These are phyloP conservation scores for Rhyzopertha dominica DNA, from an alignment of 1,140 invertebrate genomes.

Conservation along the genomic window DNA sequence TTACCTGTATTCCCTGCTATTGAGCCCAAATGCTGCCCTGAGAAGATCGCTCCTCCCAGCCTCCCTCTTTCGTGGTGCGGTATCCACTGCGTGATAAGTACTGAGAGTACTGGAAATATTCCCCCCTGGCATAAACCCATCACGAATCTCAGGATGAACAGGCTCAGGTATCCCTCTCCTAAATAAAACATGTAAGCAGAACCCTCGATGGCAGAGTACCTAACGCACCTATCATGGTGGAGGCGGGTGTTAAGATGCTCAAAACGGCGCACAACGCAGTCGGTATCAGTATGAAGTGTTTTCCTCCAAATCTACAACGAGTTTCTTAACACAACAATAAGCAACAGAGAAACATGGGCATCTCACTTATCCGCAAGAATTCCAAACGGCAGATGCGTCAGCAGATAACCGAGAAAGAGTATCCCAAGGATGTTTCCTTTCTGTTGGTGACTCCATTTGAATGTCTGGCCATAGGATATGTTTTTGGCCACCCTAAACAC, in stretches of 20 bases:
- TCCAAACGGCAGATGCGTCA: conserved; percentile 20
- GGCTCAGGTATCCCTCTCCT: conserved; percentile 13
- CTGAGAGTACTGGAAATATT: conserved; percentile 17
- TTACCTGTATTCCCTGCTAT: conserved; percentile 19
- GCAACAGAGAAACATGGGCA: no score
- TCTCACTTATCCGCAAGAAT: conserved; percentile 22
- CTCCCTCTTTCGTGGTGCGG: conserved; percentile 14
- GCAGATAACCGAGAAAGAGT: conserved; percentile 17
- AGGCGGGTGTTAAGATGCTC: conserved; percentile 9
- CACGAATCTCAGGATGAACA: conserved; percentile 1
- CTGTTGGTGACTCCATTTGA: conserved; percentile 6
- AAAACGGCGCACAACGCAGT: conserved; percentile 21
- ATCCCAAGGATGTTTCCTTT: conserved; percentile 15
- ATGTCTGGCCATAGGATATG: no score
- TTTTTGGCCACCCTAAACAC: conserved; percentile 16
- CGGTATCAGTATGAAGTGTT: no score
- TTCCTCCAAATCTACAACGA: no score
- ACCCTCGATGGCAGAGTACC: conserved; percentile 12
- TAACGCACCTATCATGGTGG: conserved; percentile 9
- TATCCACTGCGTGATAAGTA: conserved; percentile 21
- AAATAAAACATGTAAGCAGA: conserved; percentile 8
- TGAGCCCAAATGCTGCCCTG: conserved; percentile 20
- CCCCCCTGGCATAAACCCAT: conserved; percentile 12
- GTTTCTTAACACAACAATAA: no score
- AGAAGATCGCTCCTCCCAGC: conserved; percentile 18